phyloP scores from a whole-genome alignment of 2,797 vertebrate species.

The Poeciliopsis turneri region DNA sequence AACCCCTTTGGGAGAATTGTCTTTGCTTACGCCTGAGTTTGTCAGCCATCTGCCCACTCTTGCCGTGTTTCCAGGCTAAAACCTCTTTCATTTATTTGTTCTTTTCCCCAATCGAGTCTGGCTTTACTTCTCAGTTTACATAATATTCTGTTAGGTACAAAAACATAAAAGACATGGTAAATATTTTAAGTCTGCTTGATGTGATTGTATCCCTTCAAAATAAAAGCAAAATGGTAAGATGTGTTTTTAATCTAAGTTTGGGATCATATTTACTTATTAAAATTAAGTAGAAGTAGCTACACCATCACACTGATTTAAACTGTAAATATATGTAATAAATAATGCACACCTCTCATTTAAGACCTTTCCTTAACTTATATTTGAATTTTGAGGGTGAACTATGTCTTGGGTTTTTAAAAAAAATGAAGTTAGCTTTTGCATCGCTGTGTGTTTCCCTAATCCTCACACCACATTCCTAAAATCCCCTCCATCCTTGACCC shows the following conservation, averaged over 20 bases:
- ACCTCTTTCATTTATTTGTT: background rate
- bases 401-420: background rate
- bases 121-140: background rate
- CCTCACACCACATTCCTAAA: conserved; percentile 2
- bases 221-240: background rate
- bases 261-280: background rate
- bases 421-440: background rate
- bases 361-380: background rate
- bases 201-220: background rate
- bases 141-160: background rate
- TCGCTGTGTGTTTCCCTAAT: background rate
- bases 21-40: background rate
- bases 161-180: background rate
- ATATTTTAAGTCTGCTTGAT: background rate
- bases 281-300: background rate
- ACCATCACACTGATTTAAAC: background rate
- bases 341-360: background rate
- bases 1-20: background rate
- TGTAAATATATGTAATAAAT: background rate
- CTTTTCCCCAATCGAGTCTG: background rate
- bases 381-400: background rate
- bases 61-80: background rate
- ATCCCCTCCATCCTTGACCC: background rate
- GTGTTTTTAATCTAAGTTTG: background rate
- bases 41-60: background rate